These are phyloP conservation scores for Hypercompe scribonia DNA, from an alignment of 2,888 invertebrate species.

Conservation along the genomic window DNA sequence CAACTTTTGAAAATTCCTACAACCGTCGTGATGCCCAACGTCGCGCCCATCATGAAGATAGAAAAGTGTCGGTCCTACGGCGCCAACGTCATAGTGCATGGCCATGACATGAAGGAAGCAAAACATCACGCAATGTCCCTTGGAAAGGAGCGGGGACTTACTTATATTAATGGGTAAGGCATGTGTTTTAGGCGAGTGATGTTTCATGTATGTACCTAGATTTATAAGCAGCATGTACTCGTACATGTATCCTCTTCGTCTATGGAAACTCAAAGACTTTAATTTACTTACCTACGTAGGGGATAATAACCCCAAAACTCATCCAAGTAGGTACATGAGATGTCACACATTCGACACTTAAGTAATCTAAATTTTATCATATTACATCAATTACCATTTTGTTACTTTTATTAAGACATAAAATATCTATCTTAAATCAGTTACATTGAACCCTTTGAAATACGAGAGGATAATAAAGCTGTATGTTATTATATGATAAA, in stretches of 20 bases:
- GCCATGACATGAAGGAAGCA: constrained; percentile 94
- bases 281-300: not conserved
- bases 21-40: constrained; percentile 97
- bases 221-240: not conserved
- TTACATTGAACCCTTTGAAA: no score
- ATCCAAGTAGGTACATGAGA: not conserved
- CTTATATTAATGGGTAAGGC: constrained; percentile 95
- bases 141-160: constrained; percentile 89
- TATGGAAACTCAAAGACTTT: not conserved
- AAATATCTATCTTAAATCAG: not conserved
- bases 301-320: not conserved
- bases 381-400: not conserved
- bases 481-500: no score
- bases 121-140: constrained; percentile 92
- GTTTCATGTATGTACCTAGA: not conserved
- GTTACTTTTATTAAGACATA: not conserved
- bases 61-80: constrained; percentile 94
- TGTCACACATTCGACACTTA: not conserved
- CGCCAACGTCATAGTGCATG: constrained; percentile 94
- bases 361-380: not conserved
- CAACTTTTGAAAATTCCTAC: constrained; percentile 89
- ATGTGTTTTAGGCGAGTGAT: not conserved
- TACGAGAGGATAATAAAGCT: no score
- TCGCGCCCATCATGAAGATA: constrained; percentile 98
- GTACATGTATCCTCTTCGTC: not conserved